A percentile compares a stretch with the other conserved stretches of the same genome.
Conservation (phyloP, 2,797 vertebrate genomes). For the Paguma larvata region DNA sequence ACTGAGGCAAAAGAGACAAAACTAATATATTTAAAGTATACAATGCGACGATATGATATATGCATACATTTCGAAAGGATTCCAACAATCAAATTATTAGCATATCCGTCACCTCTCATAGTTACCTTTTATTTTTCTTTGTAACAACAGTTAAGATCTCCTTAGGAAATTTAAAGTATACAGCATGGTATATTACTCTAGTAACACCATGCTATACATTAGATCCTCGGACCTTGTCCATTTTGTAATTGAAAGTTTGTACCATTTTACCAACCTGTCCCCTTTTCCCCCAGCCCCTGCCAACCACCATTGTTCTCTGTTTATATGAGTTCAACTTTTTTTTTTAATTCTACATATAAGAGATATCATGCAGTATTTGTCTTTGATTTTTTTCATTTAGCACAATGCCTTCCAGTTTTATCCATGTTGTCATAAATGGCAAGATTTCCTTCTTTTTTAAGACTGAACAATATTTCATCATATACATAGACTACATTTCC, state of each 20-base stretch:
- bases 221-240: not conserved
- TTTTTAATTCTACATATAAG: not conserved
- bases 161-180: not conserved
- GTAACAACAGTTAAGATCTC: not conserved
- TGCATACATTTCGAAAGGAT: not conserved
- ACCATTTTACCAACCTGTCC: not conserved
- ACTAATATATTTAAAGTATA: not conserved
- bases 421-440: not conserved
- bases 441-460: not conserved
- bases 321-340: not conserved
- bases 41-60: not conserved
- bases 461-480: not conserved
- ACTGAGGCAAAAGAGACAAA: not conserved
- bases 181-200: not conserved
- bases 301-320: not conserved
- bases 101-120: not conserved
- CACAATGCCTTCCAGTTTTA: not conserved
- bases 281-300: not conserved
- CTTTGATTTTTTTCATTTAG: not conserved
- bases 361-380: not conserved
- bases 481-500: not conserved
- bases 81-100: not conserved
- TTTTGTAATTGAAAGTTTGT: not conserved
- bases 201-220: not conserved
- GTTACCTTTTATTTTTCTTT: not conserved